Evolutionary conservation across 2,797 vertebrate genomes (phyloP).

Genomic region (Tympanoctomys barrerae): DNA sequence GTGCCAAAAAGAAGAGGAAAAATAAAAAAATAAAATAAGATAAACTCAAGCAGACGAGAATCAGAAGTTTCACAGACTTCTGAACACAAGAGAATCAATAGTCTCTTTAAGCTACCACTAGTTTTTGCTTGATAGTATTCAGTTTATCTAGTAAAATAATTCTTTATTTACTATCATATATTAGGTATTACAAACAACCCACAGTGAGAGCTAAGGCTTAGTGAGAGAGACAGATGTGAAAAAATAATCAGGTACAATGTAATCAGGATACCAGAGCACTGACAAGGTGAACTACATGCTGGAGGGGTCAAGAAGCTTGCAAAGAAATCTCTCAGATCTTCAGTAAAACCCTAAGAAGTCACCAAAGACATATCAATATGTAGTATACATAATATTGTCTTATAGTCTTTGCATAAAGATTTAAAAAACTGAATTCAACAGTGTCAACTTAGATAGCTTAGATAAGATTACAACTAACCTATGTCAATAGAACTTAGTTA

Average conservation of each 20-base stretch:
- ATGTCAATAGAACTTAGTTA: background rate
- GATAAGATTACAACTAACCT: background rate
- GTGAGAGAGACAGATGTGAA: background rate
- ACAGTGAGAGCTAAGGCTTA: background rate
- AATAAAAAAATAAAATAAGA: too few species aligned
- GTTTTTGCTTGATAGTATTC: constrained; percentile 4
- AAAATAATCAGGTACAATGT: background rate
- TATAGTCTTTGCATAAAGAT: background rate
- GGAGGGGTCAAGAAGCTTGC: background rate
- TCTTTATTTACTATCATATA: background rate
- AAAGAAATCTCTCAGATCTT: constrained; percentile 30
- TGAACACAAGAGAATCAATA: background rate
- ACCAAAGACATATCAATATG: background rate
- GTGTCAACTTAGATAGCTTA: background rate
- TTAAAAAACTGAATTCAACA: constrained; percentile 18
- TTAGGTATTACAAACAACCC: background rate
- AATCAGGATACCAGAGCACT: background rate
- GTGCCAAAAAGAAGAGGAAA: too few species aligned
- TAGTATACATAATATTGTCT: background rate
- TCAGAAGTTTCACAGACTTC: background rate
- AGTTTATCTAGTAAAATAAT: background rate
- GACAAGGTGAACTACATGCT: background rate
- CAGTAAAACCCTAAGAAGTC: constrained; percentile 18
- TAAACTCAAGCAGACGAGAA: background rate
- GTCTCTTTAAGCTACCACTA: background rate